Evolutionary conservation across 2,113 vertebrate species (phyloP), one percentile per base, ranked within the genome.

Genomic region (Otus sunia): DNA sequence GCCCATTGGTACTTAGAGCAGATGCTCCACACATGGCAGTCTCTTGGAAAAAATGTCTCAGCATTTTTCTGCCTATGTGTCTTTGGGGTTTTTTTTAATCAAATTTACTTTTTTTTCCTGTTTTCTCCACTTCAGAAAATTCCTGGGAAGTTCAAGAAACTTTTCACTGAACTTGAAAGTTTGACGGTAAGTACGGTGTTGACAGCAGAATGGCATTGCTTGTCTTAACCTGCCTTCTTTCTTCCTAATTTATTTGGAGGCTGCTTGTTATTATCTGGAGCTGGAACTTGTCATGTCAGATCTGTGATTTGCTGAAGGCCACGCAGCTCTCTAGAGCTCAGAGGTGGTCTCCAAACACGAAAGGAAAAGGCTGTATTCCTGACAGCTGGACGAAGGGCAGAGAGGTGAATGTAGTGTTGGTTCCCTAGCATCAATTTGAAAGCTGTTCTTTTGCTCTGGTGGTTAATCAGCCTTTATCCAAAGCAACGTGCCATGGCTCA

Each of bases 101-200:
- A 88, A 22, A 23, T 75, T 68, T 3, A 15, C 4, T 72, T 43
- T 27, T 50, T 53, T 37, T 89, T 34, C 52, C 14, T 78, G 7
- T 80, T 76, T 92, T 90, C 60, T 37, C 72, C 20, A 27, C 94
- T 95, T 95, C 92, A 99, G 99, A 99, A 99, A 99, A 99, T 99
- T 95, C 99, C 99, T 90, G 99, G 99, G 53, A 99, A 99, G 97
- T 99, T 99, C 97, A 99, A 99, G 98, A 99, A 99, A 97, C 98
- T 99, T 97, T 99, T 99, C 97, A 99, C 99, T 39, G 99, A 99
- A 97, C 98, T 99, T 94, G 99, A 99, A 98, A 99, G 98, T 79
- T 96, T 99, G 97, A 99, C 99, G 11, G 99, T 99, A 98, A 98
- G 99, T 98, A 59, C 2, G 3, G 8, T 37, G 30, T 36, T 75